Conservation (phyloP, 2,113 vertebrate species). For the Phrynosoma blainvillii region DNA sequence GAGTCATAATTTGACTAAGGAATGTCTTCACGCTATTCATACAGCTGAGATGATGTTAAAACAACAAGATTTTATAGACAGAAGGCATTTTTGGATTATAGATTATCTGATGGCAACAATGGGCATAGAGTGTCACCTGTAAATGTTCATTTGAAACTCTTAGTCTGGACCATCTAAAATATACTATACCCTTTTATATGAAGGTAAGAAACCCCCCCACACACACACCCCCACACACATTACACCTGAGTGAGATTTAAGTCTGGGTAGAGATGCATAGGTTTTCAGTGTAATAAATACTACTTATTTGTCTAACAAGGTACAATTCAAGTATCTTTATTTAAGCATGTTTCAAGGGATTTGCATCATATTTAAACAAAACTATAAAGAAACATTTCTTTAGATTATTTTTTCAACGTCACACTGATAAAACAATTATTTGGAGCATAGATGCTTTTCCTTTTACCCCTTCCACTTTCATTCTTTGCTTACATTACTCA, state of each 20-base stretch:
- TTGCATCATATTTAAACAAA: neutral
- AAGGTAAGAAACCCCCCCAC: too few species aligned
- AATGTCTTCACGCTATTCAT: neutral
- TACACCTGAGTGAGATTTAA: too few species aligned
- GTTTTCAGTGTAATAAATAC: neutral
- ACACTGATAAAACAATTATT: neutral
- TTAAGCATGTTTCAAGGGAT: neutral
- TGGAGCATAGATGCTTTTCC: neutral
- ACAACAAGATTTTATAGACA: neutral
- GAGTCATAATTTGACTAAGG: slow-evolving; percentile 1
- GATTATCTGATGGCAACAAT: neutral
- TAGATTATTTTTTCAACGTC: slow-evolving; percentile 7
- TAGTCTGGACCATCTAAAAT: neutral
- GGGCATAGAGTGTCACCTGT: neutral
- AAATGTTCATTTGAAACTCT: neutral
- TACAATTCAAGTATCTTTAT: neutral
- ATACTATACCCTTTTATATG: too few species aligned
- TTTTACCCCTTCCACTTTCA: neutral
- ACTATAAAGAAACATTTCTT: neutral
- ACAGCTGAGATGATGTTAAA: neutral
- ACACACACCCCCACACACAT: too few species aligned
- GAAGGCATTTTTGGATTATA: neutral
- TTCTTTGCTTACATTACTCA: slow-evolving; percentile 4
- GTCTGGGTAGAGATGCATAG: too few species aligned
- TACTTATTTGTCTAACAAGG: neutral